Evolutionary conservation across 2,888 invertebrate species (phyloP), one percentile per base, ranked within the genome.

Genomic region (Gastracanthus pulcherrimus): DNA sequence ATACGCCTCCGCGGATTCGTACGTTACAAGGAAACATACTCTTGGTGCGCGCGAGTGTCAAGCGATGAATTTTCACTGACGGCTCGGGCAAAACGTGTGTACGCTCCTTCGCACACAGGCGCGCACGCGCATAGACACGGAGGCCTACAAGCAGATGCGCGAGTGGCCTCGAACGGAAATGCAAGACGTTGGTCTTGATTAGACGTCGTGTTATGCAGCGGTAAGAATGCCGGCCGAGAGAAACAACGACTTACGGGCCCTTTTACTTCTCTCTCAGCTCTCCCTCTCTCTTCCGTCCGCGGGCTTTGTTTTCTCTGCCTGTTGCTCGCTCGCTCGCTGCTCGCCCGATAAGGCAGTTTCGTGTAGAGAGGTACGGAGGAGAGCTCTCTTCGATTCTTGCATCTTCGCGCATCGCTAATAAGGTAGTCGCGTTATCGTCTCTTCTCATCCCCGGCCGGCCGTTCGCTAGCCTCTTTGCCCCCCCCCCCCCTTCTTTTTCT

Each of bases 341-440:
- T 74, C 64, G 80, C 78, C 80, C 85, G 85, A 86, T 85, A 84
- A 82, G 80, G 82, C 82, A 79, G 83, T 81, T 70, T 84, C 80
- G 74, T 83, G 80, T 84, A 80, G 80, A 29, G 51, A 51, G 41
- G 55, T 31, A 5, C 38, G 58, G 34, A 79, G 58, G 31, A 31
- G 29, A 19, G 48, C 34, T 58, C 66, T 55, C 82, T 80, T 60
- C 77, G 72, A 72, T 76, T 71, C 76, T 80, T 70, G 77, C 72
- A 72, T 70, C 82, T 81, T 84, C 48, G 82, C 76, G 85, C 85
- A 86, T 86, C 82, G 85, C 86, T 86, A 85, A 85, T 87, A 86
- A 85, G 83, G 69, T 58, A 74, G 78, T 66, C 58, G 79, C 82
- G 71, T 67, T 82, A 78, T 82, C 81, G 72, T 74, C 67, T 34